Evolutionary conservation across 2,113 vertebrate species (phyloP), one percentile per base, ranked within the genome.

Genomic region (Crotalus horridus): DNA sequence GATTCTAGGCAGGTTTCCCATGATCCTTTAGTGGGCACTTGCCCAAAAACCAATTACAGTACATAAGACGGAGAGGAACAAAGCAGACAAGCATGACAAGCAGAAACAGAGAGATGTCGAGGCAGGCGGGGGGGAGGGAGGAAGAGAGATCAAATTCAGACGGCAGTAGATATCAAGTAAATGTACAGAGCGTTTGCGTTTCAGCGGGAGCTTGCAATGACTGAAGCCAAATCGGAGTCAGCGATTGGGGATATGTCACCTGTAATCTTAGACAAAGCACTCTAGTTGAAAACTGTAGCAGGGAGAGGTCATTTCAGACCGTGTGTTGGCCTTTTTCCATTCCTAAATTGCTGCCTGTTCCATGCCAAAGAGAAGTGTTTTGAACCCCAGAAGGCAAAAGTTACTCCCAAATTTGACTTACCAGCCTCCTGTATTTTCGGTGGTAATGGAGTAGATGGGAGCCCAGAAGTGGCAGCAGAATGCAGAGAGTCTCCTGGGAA

Each of bases 311-410:
- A 89, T 58, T 58, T 88, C 91, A 61, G 58, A 91, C 85, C 64
- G 64, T 91, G 46, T 43, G 48, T 55, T 95, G 93, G 89, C 64
- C 94, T 90, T 92, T 46, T 88, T 96, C 86, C 56, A 26, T 88
- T 39, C 48, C 94, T 94, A 93, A 95, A 94, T 74, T 64, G 91
- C 48, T 92, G 54, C 92, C 87, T 88, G 88, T 81, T 90, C 24
- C 56, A 53, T 86, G 94, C 91, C 93, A 81, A 39, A 39, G 33
- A 39, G 93, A 93, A 81, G 11, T 58, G 64, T 56, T 93, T 74
- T 93, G 15, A 21, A 11, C n/a, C 24, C n/a, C 53, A 39, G 53
- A 88, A 46, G 81, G 15, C 33, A 81, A 81, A 33, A 2, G 54
- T n/a, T 54, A 6, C 4, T 55, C 12, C 91, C 90, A 74, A 24